Conservation (phyloP, 2,113 vertebrate genomes). For the Paramisgurnus dabryanus region DNA sequence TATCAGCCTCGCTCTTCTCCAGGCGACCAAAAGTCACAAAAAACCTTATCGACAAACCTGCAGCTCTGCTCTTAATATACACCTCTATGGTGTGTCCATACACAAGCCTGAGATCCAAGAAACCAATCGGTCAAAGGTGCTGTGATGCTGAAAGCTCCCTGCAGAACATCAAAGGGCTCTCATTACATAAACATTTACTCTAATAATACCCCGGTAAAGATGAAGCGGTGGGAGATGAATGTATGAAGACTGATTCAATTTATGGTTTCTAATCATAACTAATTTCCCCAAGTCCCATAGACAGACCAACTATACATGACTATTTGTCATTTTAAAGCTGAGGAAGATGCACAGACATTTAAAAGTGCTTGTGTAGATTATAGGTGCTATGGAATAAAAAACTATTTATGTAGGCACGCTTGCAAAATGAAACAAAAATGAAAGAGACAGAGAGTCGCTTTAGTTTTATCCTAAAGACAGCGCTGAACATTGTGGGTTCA, state of each 20-base stretch:
- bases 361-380: neutral
- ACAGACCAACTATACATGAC: constrained; percentile 15
- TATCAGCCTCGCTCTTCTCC: constrained; percentile 1
- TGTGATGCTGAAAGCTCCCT: neutral
- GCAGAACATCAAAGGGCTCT: constrained; percentile 3
- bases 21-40: constrained; percentile 8
- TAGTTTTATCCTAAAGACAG: too few species aligned
- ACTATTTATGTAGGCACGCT: too few species aligned
- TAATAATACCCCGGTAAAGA: constrained; percentile 4
- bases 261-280: neutral
- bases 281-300: constrained; percentile 25
- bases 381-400: too few species aligned
- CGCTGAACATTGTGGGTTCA: too few species aligned
- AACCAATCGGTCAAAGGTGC: constrained; percentile 10
- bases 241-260: constrained; percentile 22
- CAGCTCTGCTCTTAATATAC: neutral
- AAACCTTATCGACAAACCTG: constrained; percentile 15
- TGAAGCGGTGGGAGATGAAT: constrained; percentile 28
- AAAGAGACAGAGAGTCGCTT: too few species aligned
- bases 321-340: constrained; percentile 29
- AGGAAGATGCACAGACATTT: constrained; percentile 13
- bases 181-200: constrained; percentile 14
- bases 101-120: constrained; percentile 4
- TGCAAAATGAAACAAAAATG: too few species aligned
- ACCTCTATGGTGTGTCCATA: constrained; percentile 6